Base-by-base conservation (phyloP, 2,113 vertebrate species). In the Ceyx cyanopectus region DNA sequence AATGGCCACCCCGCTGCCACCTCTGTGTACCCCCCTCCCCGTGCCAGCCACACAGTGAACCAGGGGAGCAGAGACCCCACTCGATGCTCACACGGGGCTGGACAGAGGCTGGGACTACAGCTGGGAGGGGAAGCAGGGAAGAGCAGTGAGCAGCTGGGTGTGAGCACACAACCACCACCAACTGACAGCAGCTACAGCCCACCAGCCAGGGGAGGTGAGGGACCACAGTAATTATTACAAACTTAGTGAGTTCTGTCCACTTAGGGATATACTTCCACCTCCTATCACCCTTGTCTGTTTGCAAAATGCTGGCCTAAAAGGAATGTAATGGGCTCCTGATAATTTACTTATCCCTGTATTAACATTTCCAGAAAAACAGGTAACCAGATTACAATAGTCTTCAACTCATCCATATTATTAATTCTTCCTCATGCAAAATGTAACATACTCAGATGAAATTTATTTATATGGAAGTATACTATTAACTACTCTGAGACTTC, bases 401-500 rank as follows among this genome's bases (percentile, higher is more conserved):
- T 37, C 46, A 83, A 81, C 72, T 77, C 65, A 67, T 23, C 43
- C 37, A 26, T 73, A 74, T 63, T 69, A 67, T 65, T 81, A 69
- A 68, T 65, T 63, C n/a, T 40, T 78, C 51, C n/a, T 83, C 13
- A 29, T 27, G 53, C 2, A 56, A 48, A 77, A 63, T 80, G 40
- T 74, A 90, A 69, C 54, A 73, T 16, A 57, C 29, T 83, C 51
- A 41, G 16, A 66, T 80, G 10, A 84, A 32, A 54, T 41, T 54
- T 73, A 81, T 76, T 80, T 74, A 60, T 79, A 62, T 0, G 1
- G 40, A 83, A 67, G 17, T 53, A 85, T 73, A n/a, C 6, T 90
- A 43, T 69, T 86, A 85, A 77, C 41, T 87, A 29, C 56, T 41
- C 77, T 53, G 74, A 77, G 40, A 81, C 34, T 77, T 65, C 50